phyloP scores from a whole-genome alignment of 2,888 invertebrate species.

The Melanostoma scalare region DNA sequence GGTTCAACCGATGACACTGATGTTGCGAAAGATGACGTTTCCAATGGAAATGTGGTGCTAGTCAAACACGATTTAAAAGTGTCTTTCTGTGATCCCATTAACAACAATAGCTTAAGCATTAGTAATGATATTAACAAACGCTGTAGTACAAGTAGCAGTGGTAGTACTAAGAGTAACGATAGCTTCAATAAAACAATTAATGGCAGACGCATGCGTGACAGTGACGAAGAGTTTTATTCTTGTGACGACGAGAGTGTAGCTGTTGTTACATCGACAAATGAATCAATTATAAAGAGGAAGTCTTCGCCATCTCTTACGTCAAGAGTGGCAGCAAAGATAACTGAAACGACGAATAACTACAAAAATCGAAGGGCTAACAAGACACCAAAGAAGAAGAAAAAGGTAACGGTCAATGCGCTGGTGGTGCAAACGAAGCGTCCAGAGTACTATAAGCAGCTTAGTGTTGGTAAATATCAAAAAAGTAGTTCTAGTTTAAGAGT shows the following conservation, averaged over 20 bases:
- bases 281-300: constrained; percentile 59
- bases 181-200: constrained; percentile 26
- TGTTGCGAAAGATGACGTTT: constrained; percentile 73
- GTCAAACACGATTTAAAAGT: constrained; percentile 76
- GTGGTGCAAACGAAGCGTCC: constrained; percentile 74
- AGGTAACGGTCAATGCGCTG: constrained; percentile 68
- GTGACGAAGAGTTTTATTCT: constrained; percentile 67
- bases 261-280: constrained; percentile 8
- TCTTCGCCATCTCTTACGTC: constrained; percentile 80
- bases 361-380: constrained; percentile 77
- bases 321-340: constrained; percentile 80
- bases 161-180: constrained; percentile 55
- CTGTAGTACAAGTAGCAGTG: constrained; percentile 54
- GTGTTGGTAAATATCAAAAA: constrained; percentile 77
- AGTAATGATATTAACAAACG: constrained; percentile 68
- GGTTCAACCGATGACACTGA: constrained; percentile 72
- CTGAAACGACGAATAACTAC: constrained; percentile 79
- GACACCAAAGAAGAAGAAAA: constrained; percentile 77
- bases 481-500: constrained; percentile 14
- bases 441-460: constrained; percentile 79
- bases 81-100: constrained; percentile 74
- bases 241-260: constrained; percentile 59
- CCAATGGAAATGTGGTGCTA: constrained; percentile 77
- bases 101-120: constrained; percentile 59
- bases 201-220: constrained; percentile 33